Evolutionary conservation across 2,888 invertebrate genomes (phyloP), one percentile per base, ranked within the genome.

Genomic region (Podabrus alpinus): DNA sequence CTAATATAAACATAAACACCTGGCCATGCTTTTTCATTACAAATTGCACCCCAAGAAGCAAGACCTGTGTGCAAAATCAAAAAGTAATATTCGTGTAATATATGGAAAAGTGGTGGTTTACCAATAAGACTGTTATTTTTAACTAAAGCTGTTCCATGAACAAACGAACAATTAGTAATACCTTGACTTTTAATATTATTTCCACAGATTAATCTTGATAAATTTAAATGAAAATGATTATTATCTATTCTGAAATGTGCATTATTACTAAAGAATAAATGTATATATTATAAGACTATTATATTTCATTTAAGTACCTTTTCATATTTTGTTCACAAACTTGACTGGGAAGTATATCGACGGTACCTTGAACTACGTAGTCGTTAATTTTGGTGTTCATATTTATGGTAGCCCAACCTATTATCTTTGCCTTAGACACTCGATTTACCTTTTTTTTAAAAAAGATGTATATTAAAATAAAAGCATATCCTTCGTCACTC

Each of bases 321-420:
- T 19, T 59, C 11, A 66, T 21, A 0, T 15, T 25, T 59, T 21
- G 59, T 13, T 25, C 66, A 29, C 71, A 71, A 2, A n/a, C 2
- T 11, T 66, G 16, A 10, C 15, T 9, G 5, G 66, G n/a, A 16
- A 71, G 13, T n/a, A 71, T 15, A n/a, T 59, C 16, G 5, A 71
- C 67, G 7, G 25, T 24, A 11, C 15, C 24, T 4, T 21, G 24
- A 16, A 71, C 13, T 3, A 71, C 9, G 10, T 21, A 21, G 13
- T 16, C 62, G 10, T 15, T 15, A 15, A 19, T 21, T n/a, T 60
- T 69, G n/a, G 69, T 17, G 1, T 59, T 4, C n/a, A 59, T 24
- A 11, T 71, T 60, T 17, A 66, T 13, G 0, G 17, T 9, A 21
- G 60, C 59, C 71, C 71, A 71, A 25, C 71, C 71, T 15, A 67